These are phyloP conservation scores for Penelope pileata DNA, from an alignment of 2,113 vertebrate species.

Conservation along the genomic window DNA sequence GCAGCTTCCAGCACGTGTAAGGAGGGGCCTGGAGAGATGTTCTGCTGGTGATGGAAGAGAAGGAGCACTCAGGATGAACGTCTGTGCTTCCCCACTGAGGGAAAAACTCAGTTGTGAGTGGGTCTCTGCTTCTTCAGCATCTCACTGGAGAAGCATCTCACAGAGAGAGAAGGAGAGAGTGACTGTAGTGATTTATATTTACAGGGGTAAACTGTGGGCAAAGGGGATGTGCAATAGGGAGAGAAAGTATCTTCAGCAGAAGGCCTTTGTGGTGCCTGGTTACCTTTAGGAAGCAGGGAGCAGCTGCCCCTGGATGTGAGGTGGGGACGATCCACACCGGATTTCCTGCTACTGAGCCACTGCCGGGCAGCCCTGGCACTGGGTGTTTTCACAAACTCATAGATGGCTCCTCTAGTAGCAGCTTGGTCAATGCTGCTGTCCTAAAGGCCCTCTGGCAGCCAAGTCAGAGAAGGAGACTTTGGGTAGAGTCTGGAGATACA, in stretches of 20 bases:
- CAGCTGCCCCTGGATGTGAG: not conserved
- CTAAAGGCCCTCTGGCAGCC: not conserved
- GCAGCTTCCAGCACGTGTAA: not conserved
- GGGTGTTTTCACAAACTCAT: not conserved
- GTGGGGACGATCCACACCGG: not conserved
- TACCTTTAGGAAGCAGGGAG: not conserved
- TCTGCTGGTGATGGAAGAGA: not conserved
- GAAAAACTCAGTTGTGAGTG: not conserved
- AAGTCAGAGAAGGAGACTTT: not conserved
- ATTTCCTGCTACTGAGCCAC: constrained; percentile 34
- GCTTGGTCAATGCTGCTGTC: rapidly evolving
- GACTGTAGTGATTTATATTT: not conserved
- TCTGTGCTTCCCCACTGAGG: rapidly evolving
- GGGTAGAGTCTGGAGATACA: not conserved
- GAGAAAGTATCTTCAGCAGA: not conserved
- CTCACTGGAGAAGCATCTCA: not conserved
- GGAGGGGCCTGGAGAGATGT: not conserved
- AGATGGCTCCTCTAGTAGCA: not conserved
- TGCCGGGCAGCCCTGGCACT: not conserved
- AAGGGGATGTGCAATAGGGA: not conserved
- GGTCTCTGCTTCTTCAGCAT: not conserved
- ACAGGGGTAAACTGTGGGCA: not conserved
- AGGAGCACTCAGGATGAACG: not conserved
- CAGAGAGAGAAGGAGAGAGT: not conserved
- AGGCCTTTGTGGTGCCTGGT: not conserved